Base-by-base conservation (phyloP, 2,888 invertebrate genomes). In the Calephelis perditalis region DNA sequence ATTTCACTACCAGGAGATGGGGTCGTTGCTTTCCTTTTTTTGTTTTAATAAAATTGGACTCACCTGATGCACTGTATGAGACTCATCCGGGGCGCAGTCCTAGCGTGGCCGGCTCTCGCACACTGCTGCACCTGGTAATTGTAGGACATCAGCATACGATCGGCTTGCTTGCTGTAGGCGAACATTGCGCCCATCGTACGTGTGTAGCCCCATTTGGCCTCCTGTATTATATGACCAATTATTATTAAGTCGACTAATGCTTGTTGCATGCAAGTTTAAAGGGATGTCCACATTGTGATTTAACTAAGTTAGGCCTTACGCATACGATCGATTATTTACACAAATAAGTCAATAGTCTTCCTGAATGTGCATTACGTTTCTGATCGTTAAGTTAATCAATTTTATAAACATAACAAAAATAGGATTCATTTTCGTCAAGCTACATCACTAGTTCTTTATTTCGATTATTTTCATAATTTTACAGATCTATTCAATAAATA, bases 21-120 rank as follows among this genome's bases (percentile, higher is more conserved):
- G 3, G 26, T 26, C 26, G 26, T 26, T 26, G 3, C 3, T 2
- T 26, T 26, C 4, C 26, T 26, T 26, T 26, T 26, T 26, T 57
- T 44, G 11, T 10, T 11, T 43, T 10, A 54, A 35, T 10, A 9
- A 35, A 36, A 35, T 11, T 43, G 7, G 3, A 49, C 88, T 87
- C 81, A 95, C 93, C 94, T 94, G 71, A 97, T 92, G 85, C 96
- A 96, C 79, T 96, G 95, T 70, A 96, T 88, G 68, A 97, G 95
- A 82, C 95, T 96, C 88, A 96, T 94, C 67, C 89, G 80, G 75
- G 62, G 68, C 71, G 61, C 73, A 45, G 77, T 73, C 71, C 89
- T 75, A 61, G 88, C 85, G 71, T 88, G 85, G 43, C 92, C 87
- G 5, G 84, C 86, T 60, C 82, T 70, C 77, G 84, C 90, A 73